Conservation (phyloP, 1,140 invertebrate species). For the Heliconius congener region DNA sequence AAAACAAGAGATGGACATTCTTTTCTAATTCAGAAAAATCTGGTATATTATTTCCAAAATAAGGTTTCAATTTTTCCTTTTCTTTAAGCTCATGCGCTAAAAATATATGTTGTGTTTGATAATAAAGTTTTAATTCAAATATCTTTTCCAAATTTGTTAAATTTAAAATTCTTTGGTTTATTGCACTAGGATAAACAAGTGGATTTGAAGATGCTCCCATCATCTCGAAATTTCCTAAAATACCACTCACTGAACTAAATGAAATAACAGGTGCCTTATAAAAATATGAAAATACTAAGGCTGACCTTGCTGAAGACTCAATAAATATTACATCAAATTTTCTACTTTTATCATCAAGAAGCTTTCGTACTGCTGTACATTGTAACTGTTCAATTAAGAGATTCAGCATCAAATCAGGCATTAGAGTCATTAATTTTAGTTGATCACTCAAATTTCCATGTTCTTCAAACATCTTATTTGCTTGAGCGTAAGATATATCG, state of each 20-base stretch:
- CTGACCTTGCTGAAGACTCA: constrained; percentile 43
- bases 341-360: constrained; percentile 42
- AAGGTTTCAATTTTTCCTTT: constrained; percentile 56
- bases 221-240: constrained; percentile 33
- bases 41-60: constrained; percentile 67
- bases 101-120: constrained; percentile 42
- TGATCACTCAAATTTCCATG: background rate
- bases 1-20: constrained; percentile 81
- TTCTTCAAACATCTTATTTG: constrained; percentile 1
- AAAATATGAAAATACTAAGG: constrained; percentile 51
- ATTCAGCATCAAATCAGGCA: constrained; percentile 13
- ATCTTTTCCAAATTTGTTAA: constrained; percentile 42
- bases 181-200: constrained; percentile 42
- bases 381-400: constrained; percentile 48
- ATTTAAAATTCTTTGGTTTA: constrained; percentile 40
- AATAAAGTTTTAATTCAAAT: constrained; percentile 43
- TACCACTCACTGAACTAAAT: constrained; percentile 48
- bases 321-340: constrained; percentile 57
- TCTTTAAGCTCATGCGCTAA: constrained; percentile 31
- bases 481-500: constrained; percentile 46
- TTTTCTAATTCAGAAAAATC: constrained; percentile 65
- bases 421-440: background rate
- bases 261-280: constrained; percentile 60
- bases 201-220: constrained; percentile 44
- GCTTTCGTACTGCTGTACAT: constrained; percentile 43